These are phyloP conservation scores for Sturmia bella DNA, from an alignment of 2,888 invertebrate species.

Conservation along the genomic window DNA sequence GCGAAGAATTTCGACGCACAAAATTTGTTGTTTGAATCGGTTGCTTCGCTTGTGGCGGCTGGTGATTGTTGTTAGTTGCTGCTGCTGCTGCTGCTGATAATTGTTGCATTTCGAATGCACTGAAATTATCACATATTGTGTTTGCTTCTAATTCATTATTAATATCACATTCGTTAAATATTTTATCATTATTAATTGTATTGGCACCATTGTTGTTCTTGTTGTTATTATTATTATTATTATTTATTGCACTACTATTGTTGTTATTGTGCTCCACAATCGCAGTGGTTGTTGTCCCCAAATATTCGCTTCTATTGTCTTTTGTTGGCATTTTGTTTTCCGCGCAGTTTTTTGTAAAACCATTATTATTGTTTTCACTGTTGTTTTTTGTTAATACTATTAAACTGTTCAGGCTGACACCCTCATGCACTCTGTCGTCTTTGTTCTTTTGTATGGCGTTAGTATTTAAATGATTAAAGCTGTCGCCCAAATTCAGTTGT, in stretches of 20 bases:
- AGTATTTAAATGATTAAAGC: slow-evolving; percentile 39
- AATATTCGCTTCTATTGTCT: slow-evolving; percentile 37
- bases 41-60: slow-evolving; percentile 45
- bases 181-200: slow-evolving; percentile 47
- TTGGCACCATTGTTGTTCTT: slow-evolving; percentile 63
- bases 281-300: slow-evolving; percentile 27
- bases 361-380: slow-evolving; percentile 56
- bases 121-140: slow-evolving; percentile 50
- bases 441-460: slow-evolving; percentile 39
- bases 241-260: slow-evolving; percentile 52
- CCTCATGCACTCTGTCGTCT: slow-evolving; percentile 41
- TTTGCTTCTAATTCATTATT: slow-evolving; percentile 44
- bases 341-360: slow-evolving; percentile 30
- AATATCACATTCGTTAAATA: slow-evolving; percentile 57
- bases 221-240: slow-evolving; percentile 62
- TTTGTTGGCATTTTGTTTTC: slow-evolving; percentile 65
- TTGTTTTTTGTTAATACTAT: slow-evolving; percentile 46
- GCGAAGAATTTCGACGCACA: slow-evolving; percentile 65
- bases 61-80: neutral
- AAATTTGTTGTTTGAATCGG: slow-evolving; percentile 37
- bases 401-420: slow-evolving; percentile 42
- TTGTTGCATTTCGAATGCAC: slow-evolving; percentile 58
- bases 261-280: slow-evolving; percentile 36
- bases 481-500: slow-evolving; percentile 22
- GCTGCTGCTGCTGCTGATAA: slow-evolving; percentile 24